Conservation (phyloP, 2,113 vertebrate species). For the Lophius piscatorius region DNA sequence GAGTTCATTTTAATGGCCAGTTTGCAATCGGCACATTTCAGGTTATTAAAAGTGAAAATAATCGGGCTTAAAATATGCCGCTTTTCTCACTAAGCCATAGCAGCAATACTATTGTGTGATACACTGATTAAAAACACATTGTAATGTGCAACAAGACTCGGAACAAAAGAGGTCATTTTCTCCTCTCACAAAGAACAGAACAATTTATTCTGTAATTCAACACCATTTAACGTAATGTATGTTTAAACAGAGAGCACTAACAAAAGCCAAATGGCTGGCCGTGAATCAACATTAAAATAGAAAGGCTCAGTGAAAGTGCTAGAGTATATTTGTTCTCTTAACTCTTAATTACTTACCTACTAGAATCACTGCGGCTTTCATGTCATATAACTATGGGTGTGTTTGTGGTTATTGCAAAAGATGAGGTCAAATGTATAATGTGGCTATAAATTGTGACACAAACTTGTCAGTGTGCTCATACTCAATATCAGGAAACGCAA, state of each 20-base stretch:
- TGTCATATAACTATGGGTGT: not conserved
- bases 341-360: conserved; percentile 29
- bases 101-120: conserved; percentile 27
- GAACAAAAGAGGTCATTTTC: conserved; percentile 33
- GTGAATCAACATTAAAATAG: conserved; percentile 32
- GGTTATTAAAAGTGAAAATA: conserved; percentile 49
- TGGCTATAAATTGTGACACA: not conserved
- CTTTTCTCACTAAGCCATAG: conserved; percentile 9
- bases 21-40: conserved; percentile 36
- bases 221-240: conserved; percentile 40
- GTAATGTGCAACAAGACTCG: conserved; percentile 12
- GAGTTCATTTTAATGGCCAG: conserved; percentile 38
- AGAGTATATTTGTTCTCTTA: conserved; percentile 11
- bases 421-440: conserved; percentile 3
- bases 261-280: conserved; percentile 17
- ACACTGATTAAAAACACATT: conserved; percentile 44
- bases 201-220: conserved; percentile 50
- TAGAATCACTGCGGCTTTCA: conserved; percentile 16
- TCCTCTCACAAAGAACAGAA: conserved; percentile 20
- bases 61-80: conserved; percentile 35
- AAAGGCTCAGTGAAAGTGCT: conserved; percentile 17
- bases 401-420: not conserved
- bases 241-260: conserved; percentile 42
- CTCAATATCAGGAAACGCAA: conserved; percentile 4
- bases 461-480: conserved; percentile 1